A percentile compares a stretch with the other conserved stretches of the same genome.
Evolutionary conservation across 2,797 vertebrate species (phyloP).

Genomic region (Galago senegalensis): DNA sequence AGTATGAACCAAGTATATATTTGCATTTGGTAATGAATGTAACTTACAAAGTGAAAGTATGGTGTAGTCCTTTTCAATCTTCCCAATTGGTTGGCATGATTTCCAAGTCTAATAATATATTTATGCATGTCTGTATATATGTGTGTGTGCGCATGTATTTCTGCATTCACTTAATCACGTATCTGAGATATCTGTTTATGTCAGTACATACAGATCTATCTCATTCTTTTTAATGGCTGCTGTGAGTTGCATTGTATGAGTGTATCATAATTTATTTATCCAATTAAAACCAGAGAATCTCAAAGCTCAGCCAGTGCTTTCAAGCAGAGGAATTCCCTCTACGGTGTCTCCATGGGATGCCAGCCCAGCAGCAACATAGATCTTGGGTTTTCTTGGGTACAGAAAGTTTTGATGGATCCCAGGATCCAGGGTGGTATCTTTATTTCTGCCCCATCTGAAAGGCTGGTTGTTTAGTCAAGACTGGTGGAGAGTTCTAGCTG

Average conservation of each 20-base stretch:
- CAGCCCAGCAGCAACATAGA: neutral
- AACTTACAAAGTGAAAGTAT: neutral
- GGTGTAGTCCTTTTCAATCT: neutral
- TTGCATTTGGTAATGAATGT: neutral
- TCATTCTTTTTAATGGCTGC: neutral
- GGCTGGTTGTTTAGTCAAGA: neutral
- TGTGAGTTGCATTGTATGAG: neutral
- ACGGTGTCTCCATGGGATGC: neutral
- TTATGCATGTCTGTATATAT: neutral
- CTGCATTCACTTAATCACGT: neutral
- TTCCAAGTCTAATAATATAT: neutral
- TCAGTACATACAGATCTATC: neutral
- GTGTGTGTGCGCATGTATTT: neutral
- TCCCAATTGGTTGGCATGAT: neutral
- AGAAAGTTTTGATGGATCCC: conserved; percentile 13
- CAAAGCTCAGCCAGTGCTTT: neutral
- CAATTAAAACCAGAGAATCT: conserved; percentile 28
- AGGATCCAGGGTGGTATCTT: neutral
- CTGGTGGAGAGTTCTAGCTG: neutral
- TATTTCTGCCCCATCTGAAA: neutral
- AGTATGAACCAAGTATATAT: neutral
- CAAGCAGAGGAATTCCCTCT: neutral
- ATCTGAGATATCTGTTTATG: neutral
- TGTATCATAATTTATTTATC: conserved; percentile 57
- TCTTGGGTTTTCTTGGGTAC: neutral